Evolutionary conservation across 53 echinoderm and acorn worm genomes (phyloP).

Genomic region (Luidia sarsii): DNA sequence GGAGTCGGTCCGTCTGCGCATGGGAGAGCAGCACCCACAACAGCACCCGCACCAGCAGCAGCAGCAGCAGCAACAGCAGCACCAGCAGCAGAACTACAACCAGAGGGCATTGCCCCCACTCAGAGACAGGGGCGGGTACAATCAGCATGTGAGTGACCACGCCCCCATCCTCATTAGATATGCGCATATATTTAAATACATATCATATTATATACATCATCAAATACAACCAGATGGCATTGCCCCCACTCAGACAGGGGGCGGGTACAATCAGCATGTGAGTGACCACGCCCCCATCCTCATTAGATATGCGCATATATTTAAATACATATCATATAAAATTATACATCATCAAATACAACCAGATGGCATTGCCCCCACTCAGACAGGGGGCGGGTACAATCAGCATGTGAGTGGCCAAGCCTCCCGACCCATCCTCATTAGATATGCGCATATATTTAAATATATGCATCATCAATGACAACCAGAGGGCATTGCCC

Average conservation of each 20-base stretch:
- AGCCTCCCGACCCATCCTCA: too few relatives aligned
- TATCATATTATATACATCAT: too few relatives aligned
- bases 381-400: constrained; percentile 56
- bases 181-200: too few relatives aligned
- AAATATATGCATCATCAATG: too few relatives aligned
- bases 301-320: too few relatives aligned
- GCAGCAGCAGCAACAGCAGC: too few relatives aligned
- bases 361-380: constrained; percentile 65
- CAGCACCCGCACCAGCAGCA: too few relatives aligned
- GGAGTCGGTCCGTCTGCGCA: constrained; percentile 61
- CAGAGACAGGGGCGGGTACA: constrained; percentile 54
- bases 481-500: constrained; percentile 66
- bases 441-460: too few relatives aligned
- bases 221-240: constrained; percentile 54
- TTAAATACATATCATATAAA: too few relatives aligned
- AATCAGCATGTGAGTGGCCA: constrained; percentile 32
- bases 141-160: constrained; percentile 27
- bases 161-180: too few relatives aligned
- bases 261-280: constrained; percentile 54
- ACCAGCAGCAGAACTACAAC: constrained; percentile 43
- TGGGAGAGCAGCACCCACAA: constrained; percentile 64
- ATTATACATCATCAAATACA: too few relatives aligned
- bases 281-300: background rate
- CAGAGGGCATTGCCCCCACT: constrained; percentile 68
- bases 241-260: constrained; percentile 64